Evolutionary conservation across 2,113 vertebrate species (phyloP), one percentile per base, ranked within the genome.

Genomic region (Crocuta crocuta): DNA sequence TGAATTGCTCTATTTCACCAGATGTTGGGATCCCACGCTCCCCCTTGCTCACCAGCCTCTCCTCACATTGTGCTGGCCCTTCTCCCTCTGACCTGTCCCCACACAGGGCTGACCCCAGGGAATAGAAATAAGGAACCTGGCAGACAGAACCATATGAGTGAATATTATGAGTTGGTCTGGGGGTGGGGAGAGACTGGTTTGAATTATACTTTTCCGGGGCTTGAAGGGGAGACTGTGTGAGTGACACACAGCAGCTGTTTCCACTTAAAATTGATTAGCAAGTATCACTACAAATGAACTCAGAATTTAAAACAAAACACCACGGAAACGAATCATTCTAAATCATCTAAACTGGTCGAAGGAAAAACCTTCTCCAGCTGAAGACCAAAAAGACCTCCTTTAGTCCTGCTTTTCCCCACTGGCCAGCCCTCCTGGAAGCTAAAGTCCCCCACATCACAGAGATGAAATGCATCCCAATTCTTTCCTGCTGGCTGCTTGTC

Each of bases 231-330:
- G 61, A 45, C 61, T 17, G 10, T 80, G 96, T 81, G 78, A 43
- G 63, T 83, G 95, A 95, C 94, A 91, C 85, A 70, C 73, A 97
- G 66, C 97, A 98, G 96, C 96, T 98, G 95, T 96, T 98, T 97
- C 97, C 89, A 97, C 97, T 98, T 97, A 97, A 82, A 96, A 95
- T 61, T 96, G 91, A 97, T 96, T 94, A 96, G 96, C 94, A 89
- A 97, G 86, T 86, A 89, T 96, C n/a, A 53, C 97, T 95, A 91
- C 83, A 93, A 95, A 97, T 86, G 96, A 94, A 95, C 89, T 96
- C 93, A 91, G 97, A 97, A 94, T 97, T 97, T 95, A 85, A 97
- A 97, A 95, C 91, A 93, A 96, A 95, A 85, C 93, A 66, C 97
- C 82, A 91, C 94, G 95, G 96, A 91, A 96, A 97, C 1, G 5